Conservation (phyloP, 2,113 vertebrate genomes). For the Gorsachius goisagi region DNA sequence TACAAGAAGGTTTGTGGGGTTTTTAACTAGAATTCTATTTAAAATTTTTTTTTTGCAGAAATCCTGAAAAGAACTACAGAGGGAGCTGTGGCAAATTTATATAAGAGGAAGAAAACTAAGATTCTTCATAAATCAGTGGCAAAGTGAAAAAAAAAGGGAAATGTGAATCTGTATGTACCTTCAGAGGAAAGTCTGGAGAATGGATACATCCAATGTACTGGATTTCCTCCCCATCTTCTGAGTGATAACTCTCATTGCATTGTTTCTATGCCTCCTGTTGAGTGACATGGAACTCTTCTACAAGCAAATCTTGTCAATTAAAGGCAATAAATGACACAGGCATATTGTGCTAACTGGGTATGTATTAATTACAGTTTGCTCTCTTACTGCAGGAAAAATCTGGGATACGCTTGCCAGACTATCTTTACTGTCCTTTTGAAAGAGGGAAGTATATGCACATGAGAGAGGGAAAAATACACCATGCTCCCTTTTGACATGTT, state of each 20-base stretch:
- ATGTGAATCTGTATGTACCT: neutral
- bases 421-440: neutral
- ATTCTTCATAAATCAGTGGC: neutral
- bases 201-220: neutral
- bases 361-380: neutral
- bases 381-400: neutral
- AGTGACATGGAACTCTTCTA: neutral
- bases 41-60: neutral
- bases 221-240: neutral
- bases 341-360: neutral
- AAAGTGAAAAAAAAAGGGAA: neutral
- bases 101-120: neutral
- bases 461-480: neutral
- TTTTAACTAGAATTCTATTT: neutral
- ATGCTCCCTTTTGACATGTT: neutral
- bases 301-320: neutral
- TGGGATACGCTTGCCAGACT: neutral
- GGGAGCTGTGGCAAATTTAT: neutral
- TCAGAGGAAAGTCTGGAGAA: neutral
- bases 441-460: fast-evolving
- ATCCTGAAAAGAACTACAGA: neutral
- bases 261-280: neutral
- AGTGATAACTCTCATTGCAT: neutral
- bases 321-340: neutral
- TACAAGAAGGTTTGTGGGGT: neutral